Conservation (phyloP, 2,113 vertebrate species). For the Rhipidura dahli region DNA sequence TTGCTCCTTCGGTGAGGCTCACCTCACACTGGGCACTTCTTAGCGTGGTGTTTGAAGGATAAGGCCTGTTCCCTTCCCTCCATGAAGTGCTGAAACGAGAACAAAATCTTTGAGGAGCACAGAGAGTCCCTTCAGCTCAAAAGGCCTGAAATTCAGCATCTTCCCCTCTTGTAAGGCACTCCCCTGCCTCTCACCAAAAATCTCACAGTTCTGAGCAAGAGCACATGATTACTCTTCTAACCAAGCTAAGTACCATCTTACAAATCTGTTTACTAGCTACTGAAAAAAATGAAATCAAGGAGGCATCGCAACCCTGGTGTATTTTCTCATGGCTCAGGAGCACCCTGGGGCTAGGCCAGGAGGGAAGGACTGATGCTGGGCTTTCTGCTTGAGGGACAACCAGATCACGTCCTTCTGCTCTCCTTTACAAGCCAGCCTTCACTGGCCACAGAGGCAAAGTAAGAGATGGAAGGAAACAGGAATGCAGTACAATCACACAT, state of each 20-base stretch:
- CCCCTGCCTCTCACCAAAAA: background rate
- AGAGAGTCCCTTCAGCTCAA: background rate
- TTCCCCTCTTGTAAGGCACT: background rate
- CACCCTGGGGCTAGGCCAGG: background rate
- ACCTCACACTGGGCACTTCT: background rate
- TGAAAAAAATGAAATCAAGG: background rate
- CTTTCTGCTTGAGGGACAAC: background rate
- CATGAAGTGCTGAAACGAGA: background rate
- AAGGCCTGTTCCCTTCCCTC: background rate
- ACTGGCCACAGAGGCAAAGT: background rate
- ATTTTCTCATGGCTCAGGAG: rapidly evolving
- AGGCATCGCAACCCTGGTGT: background rate
- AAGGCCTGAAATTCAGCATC: background rate
- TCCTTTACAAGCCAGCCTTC: background rate
- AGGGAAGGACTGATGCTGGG: background rate
- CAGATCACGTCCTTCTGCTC: rapidly evolving
- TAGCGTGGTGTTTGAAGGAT: rapidly evolving
- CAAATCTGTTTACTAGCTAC: background rate
- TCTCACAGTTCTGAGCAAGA: background rate
- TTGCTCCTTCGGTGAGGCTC: background rate
- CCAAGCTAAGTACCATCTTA: background rate
- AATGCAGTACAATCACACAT: background rate
- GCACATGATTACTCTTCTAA: background rate
- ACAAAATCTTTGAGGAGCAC: background rate
- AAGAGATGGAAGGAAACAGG: background rate